These are phyloP conservation scores for Megalopta genalis DNA, from an alignment of 1,140 invertebrate species.

Conservation along the genomic window DNA sequence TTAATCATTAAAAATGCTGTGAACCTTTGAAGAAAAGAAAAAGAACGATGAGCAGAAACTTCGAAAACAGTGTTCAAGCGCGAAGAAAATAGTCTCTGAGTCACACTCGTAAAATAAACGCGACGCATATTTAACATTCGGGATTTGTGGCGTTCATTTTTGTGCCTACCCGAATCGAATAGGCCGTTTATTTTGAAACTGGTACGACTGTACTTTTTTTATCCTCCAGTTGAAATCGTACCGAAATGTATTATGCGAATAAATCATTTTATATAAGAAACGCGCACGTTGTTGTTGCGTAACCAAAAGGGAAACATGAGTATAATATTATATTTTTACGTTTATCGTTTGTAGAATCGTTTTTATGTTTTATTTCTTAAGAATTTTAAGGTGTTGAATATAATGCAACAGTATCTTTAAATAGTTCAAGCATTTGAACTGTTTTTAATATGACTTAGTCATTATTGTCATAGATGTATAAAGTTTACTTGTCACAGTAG, in stretches of 20 bases:
- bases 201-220: not conserved
- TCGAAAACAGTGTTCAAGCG: not conserved
- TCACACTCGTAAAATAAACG: conserved; percentile 29
- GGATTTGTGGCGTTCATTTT: conserved; percentile 9
- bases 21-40: not conserved
- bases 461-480: too few species aligned
- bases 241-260: not conserved
- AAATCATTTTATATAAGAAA: too few species aligned
- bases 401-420: too few species aligned
- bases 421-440: too few species aligned
- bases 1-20: not conserved
- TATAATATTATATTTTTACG: too few species aligned
- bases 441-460: too few species aligned
- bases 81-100: conserved; percentile 9
- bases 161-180: not conserved
- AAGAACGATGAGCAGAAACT: not conserved
- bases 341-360: too few species aligned
- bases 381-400: too few species aligned
- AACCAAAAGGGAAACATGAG: too few species aligned
- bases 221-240: not conserved
- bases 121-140: conserved; percentile 1
- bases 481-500: too few species aligned
- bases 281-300: too few species aligned
- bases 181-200: conserved; percentile 6
- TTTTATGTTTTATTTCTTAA: too few species aligned